Evolutionary conservation across 2,888 invertebrate species (phyloP), one percentile per base, ranked within the genome.

Genomic region (Metallyticus violacea): DNA sequence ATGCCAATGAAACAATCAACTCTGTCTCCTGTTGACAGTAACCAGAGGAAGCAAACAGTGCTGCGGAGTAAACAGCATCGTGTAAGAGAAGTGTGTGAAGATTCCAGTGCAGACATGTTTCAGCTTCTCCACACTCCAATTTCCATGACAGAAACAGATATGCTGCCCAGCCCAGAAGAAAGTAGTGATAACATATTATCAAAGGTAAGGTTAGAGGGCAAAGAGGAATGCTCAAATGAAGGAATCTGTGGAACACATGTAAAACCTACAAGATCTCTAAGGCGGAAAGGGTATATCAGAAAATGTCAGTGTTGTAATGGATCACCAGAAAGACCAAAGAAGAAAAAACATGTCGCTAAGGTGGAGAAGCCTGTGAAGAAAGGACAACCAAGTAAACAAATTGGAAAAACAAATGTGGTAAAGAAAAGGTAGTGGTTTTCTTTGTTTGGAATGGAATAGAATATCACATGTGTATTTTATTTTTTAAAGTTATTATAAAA

Each of bases 271-370:
- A 88, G 86, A 91, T 91, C 81, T 88, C 91, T 22, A 90, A 91
- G 77, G 90, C 91, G 81, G 91, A 91, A 94, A 0, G 94, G 94
- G 7, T 93, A 94, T 9, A 94, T 94, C 1, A 94, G 94, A 89
- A 93, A 94, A 85, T 95, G 95, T 89, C 93, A 93, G 76, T 95
- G 95, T 90, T 95, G 95, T 90, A 93, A 92, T 90, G 94, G 94
- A 7, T 92, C 93, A 0, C 93, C 94, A 0, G 93, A 93, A 3
- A 92, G 94, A 7, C 92, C 92, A 30, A 91, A 93, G 79, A 92
- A 94, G 85, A 93, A 94, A 89, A 86, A 85, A 62, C 82, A 86
- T 79, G 77, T 85, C 9, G 28, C 78, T 26, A 87, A 84, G 80
- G 86, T 85, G 15, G 86, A 88, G 27, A 88, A 88, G 76, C 62